Conservation (phyloP, 2,113 vertebrate genomes). For the Gallinago jamesoni region DNA sequence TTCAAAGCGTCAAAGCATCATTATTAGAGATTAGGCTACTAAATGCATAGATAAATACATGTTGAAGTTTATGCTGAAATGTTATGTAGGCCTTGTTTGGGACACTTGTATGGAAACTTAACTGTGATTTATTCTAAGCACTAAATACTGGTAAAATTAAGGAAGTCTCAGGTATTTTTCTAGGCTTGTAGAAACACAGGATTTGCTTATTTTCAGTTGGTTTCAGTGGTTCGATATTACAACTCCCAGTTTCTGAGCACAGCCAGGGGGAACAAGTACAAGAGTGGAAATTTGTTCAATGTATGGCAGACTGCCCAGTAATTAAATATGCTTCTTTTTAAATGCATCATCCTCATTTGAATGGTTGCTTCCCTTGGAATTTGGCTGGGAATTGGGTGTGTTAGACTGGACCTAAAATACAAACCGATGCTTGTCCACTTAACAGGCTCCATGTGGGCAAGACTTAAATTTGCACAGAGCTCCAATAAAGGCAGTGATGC, state of each 20-base stretch:
- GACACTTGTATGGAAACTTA: neutral
- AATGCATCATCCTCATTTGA: neutral
- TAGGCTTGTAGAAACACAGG: neutral
- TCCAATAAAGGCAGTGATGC: neutral
- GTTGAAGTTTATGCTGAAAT: neutral
- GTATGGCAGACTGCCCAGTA: neutral
- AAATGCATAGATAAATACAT: neutral
- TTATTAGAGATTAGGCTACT: neutral
- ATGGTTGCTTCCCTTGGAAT: neutral
- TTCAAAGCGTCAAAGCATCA: neutral
- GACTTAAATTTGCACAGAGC: neutral
- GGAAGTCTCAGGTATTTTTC: slow-evolving; percentile 8
- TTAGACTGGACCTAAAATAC: neutral
- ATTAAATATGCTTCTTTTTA: neutral
- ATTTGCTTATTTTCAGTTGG: slow-evolving; percentile 24
- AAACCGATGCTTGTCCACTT: neutral
- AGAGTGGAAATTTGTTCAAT: slow-evolving; percentile 28
- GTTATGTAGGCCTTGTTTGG: neutral
- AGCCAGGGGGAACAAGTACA: neutral
- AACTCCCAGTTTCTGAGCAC: neutral
- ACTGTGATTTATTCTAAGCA: neutral
- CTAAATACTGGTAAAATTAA: neutral
- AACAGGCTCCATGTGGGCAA: neutral
- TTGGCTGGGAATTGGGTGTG: neutral
- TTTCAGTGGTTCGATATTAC: neutral